Percentiles rank a stretch among this genome's conserved stretches.
phyloP scores from a whole-genome alignment of 2,888 invertebrate genomes.

The Diadegma fenestrale region DNA sequence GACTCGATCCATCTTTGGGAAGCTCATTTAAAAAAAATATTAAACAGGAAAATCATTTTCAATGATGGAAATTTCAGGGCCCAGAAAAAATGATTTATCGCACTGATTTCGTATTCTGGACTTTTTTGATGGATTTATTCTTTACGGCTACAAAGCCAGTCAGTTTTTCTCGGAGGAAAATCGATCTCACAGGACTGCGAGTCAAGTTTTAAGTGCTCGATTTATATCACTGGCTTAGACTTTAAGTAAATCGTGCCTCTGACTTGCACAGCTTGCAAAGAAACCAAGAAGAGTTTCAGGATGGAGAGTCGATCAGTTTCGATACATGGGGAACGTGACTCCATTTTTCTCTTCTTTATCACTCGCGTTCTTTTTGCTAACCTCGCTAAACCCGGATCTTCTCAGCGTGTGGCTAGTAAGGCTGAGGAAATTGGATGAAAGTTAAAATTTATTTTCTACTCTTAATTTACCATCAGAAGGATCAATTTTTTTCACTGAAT shows the following conservation, averaged over 20 bases:
- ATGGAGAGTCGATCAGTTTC: constrained; percentile 65
- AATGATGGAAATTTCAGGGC: neutral
- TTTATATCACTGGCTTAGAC: constrained; percentile 54
- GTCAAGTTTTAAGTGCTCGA: constrained; percentile 38
- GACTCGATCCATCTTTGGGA: neutral
- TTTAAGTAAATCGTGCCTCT: constrained; percentile 58
- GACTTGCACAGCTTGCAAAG: constrained; percentile 16
- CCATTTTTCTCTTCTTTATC: constrained; percentile 51
- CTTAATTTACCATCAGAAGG: neutral
- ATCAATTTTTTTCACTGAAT: neutral
- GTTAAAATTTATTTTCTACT: neutral
- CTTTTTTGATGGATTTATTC: no score
- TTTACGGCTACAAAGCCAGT: neutral
- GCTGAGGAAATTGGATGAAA: neutral
- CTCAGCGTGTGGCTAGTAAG: neutral
- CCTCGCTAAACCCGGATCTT: constrained; percentile 48
- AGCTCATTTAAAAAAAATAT: neutral
- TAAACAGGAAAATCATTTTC: neutral
- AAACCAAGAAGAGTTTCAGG: constrained; percentile 22
- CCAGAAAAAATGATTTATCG: neutral
- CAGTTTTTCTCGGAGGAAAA: constrained; percentile 20
- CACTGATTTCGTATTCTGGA: neutral
- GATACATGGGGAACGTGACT: constrained; percentile 67
- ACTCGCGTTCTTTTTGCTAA: constrained; percentile 12
- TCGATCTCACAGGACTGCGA: constrained; percentile 39